Percentiles rank a stretch among this genome's conserved stretches.
phyloP scores from a whole-genome alignment of 2,797 vertebrate genomes.

The Brachyrhaphis roseni region DNA sequence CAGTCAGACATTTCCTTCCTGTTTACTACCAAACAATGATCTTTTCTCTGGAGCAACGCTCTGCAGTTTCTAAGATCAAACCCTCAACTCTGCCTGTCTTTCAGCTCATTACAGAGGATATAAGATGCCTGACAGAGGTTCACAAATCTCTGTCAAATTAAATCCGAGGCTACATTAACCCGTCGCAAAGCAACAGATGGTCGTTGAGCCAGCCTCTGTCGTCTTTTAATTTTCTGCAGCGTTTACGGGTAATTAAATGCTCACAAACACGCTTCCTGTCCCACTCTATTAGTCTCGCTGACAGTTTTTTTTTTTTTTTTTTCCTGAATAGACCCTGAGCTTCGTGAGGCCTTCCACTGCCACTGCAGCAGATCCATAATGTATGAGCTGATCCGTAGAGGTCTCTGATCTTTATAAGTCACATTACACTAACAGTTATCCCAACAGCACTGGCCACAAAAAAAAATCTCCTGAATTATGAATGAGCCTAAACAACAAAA shows the following conservation, averaged over 20 bases:
- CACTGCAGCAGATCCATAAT: conserved; percentile 65
- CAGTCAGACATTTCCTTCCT: conserved; percentile 60
- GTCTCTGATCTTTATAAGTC: conserved; percentile 66
- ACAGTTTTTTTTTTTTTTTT: not conserved
- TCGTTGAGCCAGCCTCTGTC: conserved; percentile 42
- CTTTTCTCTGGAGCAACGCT: conserved; percentile 23
- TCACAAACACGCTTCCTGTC: conserved; percentile 60
- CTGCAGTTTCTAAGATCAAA: conserved; percentile 23
- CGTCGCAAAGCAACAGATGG: conserved; percentile 22
- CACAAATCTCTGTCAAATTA: conserved; percentile 47
- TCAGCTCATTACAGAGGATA: conserved; percentile 19
- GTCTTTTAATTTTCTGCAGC: conserved; percentile 48
- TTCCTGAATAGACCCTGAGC: conserved; percentile 52
- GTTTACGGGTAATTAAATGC: conserved; percentile 61
- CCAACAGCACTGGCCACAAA: conserved; percentile 45
- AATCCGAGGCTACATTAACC: conserved; percentile 29
- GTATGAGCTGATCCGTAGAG: conserved; percentile 60
- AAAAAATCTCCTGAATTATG: conserved; percentile 64
- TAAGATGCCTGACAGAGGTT: conserved; percentile 24
- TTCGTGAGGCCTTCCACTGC: conserved; percentile 15
- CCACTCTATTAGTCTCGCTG: conserved; percentile 34
- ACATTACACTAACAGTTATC: conserved; percentile 69
- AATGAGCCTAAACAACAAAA: conserved; percentile 61
- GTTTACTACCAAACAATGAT: conserved; percentile 51
- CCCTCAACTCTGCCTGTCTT: conserved; percentile 9